Evolutionary conservation across 2,113 vertebrate species (phyloP).

Genomic region (Dicentrarchus labrax): DNA sequence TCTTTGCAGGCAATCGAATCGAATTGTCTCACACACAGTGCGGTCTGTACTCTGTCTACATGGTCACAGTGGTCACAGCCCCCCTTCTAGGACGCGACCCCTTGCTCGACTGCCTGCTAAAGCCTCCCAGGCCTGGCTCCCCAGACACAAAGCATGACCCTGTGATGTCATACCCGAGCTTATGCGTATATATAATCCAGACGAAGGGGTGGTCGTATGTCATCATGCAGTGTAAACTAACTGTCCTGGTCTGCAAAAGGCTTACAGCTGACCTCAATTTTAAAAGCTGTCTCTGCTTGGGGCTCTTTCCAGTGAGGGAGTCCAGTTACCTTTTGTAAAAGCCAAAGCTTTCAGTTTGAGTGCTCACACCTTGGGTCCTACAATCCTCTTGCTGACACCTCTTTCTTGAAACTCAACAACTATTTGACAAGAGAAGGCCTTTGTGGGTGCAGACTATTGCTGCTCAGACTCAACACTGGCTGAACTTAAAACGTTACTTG

Average conservation of each 20-base stretch:
- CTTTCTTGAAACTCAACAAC: background rate
- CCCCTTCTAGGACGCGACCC: slow-evolving; percentile 54
- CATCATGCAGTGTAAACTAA: slow-evolving; percentile 57
- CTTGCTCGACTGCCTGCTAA: slow-evolving; percentile 45
- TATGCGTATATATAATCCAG: slow-evolving; percentile 31
- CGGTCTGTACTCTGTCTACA: slow-evolving; percentile 61
- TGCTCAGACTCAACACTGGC: slow-evolving; percentile 18
- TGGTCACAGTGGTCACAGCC: slow-evolving; percentile 51
- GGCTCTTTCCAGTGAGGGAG: slow-evolving; percentile 32
- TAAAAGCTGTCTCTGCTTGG: slow-evolving; percentile 40
- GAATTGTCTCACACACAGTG: slow-evolving; percentile 66
- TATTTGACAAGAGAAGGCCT: background rate
- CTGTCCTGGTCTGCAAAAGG: slow-evolving; percentile 40
- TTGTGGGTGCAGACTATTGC: background rate
- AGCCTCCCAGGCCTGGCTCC: slow-evolving; percentile 33
- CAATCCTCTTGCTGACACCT: background rate
- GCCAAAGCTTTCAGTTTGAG: slow-evolving; percentile 2
- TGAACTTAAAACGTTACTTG: slow-evolving; percentile 1
- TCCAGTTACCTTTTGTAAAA: slow-evolving; percentile 50
- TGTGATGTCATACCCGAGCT: slow-evolving; percentile 54
- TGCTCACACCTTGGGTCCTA: slow-evolving; percentile 11
- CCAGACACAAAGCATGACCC: slow-evolving; percentile 64
- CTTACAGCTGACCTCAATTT: slow-evolving; percentile 58
- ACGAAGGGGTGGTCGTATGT: slow-evolving; percentile 40
- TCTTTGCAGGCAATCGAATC: slow-evolving; percentile 56